Evolutionary conservation across 2,888 invertebrate genomes (phyloP).

Genomic region (Formica aserva): DNA sequence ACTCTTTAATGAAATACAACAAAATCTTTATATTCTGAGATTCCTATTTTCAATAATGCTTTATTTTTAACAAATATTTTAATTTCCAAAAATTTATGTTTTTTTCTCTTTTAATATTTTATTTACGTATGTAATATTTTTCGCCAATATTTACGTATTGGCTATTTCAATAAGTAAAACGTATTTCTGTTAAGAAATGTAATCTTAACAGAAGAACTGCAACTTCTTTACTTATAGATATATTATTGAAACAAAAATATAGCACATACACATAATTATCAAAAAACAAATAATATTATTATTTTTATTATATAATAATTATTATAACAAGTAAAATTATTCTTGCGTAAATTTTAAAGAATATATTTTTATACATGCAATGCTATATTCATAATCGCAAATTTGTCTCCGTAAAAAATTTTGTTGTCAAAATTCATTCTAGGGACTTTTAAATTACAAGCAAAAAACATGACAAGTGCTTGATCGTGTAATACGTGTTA

Average conservation of each 20-base stretch:
- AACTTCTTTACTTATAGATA: neutral
- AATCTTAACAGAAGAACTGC: neutral
- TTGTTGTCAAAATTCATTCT: neutral
- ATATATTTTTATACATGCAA: neutral
- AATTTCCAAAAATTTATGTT: neutral
- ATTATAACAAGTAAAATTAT: neutral
- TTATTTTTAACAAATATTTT: no score
- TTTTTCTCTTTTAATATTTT: neutral
- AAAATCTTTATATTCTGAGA: no score
- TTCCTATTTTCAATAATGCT: no score
- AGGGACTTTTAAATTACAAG: neutral
- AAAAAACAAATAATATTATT: neutral
- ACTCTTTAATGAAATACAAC: no score
- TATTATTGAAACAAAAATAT: neutral
- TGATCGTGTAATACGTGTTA: constrained; percentile 17
- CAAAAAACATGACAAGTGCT: neutral
- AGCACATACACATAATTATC: neutral
- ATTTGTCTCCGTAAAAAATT: neutral
- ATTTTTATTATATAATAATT: neutral
- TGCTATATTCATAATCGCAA: neutral
- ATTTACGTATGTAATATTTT: neutral
- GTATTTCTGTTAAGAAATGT: neutral
- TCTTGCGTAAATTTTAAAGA: neutral
- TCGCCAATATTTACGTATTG: no score
- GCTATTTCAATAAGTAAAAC: neutral